Evolutionary conservation across 1,140 invertebrate species (phyloP).

Genomic region (Drosophila sechellia): DNA sequence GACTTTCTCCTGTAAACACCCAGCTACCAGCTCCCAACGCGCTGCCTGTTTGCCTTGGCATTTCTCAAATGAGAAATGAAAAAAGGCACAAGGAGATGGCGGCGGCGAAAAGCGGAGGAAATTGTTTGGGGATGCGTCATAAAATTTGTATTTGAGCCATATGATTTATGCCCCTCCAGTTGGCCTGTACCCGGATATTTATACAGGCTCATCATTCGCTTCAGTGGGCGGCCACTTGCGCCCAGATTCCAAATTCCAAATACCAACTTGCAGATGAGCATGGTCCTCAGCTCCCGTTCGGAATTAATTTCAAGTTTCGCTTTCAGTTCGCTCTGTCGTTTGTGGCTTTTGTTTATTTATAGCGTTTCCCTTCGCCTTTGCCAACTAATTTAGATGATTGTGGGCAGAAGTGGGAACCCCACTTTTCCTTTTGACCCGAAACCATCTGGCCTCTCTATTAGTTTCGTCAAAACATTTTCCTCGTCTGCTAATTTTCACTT

Average conservation of each 20-base stretch:
- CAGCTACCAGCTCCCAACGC: background rate
- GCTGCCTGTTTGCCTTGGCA: conserved; percentile 29
- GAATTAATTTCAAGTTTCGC: conserved; percentile 78
- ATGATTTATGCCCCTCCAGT: conserved; percentile 61
- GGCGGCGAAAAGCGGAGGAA: conserved; percentile 1
- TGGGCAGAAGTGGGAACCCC: conserved; percentile 1
- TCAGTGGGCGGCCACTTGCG: conserved; percentile 8
- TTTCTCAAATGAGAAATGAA: conserved; percentile 26
- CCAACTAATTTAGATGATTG: conserved; percentile 46
- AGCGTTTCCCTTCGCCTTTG: conserved; percentile 28
- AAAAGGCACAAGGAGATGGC: conserved; percentile 1
- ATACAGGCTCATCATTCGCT: conserved; percentile 61
- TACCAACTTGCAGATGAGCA: background rate
- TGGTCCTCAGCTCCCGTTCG: conserved; percentile 3
- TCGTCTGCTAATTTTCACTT: background rate
- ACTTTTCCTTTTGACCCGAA: conserved; percentile 5
- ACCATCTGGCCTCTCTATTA: conserved; percentile 35
- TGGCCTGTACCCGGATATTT: conserved; percentile 45
- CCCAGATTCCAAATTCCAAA: background rate
- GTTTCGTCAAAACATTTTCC: conserved; percentile 18
- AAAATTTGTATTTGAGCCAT: conserved; percentile 67
- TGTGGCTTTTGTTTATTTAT: conserved; percentile 45
- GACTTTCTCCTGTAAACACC: conserved; percentile 15
- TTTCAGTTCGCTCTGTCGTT: conserved; percentile 56
- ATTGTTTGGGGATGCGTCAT: conserved; percentile 64